Evolutionary conservation across 92 coral and sea anemone genomes (phyloP).

Genomic region (Actinostola sp.): DNA sequence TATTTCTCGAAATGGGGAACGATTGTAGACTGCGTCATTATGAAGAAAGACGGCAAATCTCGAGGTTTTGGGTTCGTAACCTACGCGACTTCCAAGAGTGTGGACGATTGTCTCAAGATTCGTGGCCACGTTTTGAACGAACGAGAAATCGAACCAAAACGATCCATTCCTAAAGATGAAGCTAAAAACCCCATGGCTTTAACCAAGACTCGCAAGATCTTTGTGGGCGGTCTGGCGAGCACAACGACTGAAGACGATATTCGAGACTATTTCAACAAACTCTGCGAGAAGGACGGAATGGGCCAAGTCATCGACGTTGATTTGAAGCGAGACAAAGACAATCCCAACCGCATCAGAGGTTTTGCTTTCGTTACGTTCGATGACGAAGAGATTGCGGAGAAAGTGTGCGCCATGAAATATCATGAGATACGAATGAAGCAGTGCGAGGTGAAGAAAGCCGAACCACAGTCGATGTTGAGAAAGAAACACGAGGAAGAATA

Average conservation of each 20-base stretch:
- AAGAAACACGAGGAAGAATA: constrained; percentile 81
- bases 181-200: constrained; percentile 60
- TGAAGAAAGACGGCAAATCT: constrained; percentile 85
- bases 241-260: constrained; percentile 91
- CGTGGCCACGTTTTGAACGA: constrained; percentile 81
- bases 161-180: constrained; percentile 94
- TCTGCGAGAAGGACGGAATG: constrained; percentile 74
- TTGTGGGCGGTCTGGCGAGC: constrained; percentile 97
- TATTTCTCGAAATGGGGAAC: constrained; percentile 97
- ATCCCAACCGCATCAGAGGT: constrained; percentile 88
- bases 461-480: constrained; percentile 83
- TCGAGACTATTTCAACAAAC: constrained; percentile 73
- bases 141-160: constrained; percentile 95
- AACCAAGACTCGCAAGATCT: constrained; percentile 80
- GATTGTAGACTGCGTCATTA: constrained; percentile 89
- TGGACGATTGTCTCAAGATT: constrained; percentile 79
- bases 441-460: constrained; percentile 96
- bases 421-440: constrained; percentile 94
- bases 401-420: constrained; percentile 75
- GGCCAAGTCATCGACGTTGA: constrained; percentile 89
- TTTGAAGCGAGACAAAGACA: constrained; percentile 85
- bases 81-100: constrained; percentile 76
- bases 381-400: constrained; percentile 88
- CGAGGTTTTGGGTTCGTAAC: constrained; percentile 99
- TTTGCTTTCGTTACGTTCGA: constrained; percentile 95